Conservation (phyloP, 2,888 invertebrate species). For the Taphrorychus bicolor region DNA sequence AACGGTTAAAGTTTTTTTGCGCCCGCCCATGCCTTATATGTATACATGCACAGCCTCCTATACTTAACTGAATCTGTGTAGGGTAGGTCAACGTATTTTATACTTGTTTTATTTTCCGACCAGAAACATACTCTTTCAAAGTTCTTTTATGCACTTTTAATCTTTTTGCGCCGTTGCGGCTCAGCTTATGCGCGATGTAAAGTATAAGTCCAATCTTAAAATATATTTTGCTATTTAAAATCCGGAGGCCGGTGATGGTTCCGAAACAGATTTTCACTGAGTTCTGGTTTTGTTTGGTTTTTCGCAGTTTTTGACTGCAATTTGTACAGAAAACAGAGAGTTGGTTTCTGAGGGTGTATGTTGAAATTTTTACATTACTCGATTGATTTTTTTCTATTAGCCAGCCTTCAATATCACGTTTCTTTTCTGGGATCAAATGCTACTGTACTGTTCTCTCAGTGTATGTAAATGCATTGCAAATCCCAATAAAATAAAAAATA, state of each 20-base stretch:
- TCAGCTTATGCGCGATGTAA: slow-evolving; percentile 44
- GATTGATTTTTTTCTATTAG: no score
- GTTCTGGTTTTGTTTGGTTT: slow-evolving; percentile 4
- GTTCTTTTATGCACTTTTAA: slow-evolving; percentile 58
- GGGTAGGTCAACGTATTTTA: slow-evolving; percentile 63
- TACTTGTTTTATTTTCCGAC: slow-evolving; percentile 60
- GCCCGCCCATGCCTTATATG: slow-evolving; percentile 55
- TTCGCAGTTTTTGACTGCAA: neutral
- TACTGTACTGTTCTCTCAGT: no score
- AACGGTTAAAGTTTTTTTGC: neutral
- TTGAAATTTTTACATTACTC: no score
- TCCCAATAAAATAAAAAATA: no score
- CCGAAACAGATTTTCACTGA: slow-evolving; percentile 13
- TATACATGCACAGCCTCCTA: slow-evolving; percentile 60
- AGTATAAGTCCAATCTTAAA: slow-evolving; percentile 51
- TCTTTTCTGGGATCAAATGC: no score
- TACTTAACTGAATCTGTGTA: slow-evolving; percentile 61
- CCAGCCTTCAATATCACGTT: no score
- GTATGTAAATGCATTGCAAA: no score
- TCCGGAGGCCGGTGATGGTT: slow-evolving; percentile 18
- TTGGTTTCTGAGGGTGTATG: no score
- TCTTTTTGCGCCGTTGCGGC: slow-evolving; percentile 39
- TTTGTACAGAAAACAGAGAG: neutral
- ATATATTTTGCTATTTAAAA: slow-evolving; percentile 55
- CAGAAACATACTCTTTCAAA: slow-evolving; percentile 57